Conservation (phyloP, 2,113 vertebrate species). For the Trematocara macrostoma region DNA sequence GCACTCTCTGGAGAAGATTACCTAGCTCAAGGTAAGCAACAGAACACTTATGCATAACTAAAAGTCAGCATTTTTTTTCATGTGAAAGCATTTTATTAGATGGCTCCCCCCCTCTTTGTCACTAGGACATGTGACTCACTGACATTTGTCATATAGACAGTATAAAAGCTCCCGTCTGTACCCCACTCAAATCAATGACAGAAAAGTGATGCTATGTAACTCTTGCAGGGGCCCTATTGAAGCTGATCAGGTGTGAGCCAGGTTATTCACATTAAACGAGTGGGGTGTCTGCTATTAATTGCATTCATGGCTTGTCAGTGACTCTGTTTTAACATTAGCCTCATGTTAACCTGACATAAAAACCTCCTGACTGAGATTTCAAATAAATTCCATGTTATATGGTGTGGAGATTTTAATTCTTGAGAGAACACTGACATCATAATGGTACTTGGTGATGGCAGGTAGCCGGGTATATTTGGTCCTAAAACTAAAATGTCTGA, state of each 20-base stretch:
- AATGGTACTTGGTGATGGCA: not conserved
- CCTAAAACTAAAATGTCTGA: not conserved
- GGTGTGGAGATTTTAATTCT: not conserved
- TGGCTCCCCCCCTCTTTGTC: rapidly evolving
- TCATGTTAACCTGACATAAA: not conserved
- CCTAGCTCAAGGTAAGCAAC: constrained; percentile 66
- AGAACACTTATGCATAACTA: not conserved
- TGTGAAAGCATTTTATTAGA: not conserved
- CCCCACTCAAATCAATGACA: not conserved
- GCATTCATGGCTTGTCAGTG: not conserved
- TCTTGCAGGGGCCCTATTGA: not conserved
- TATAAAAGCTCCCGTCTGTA: not conserved
- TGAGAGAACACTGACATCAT: not conserved
- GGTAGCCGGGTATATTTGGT: not conserved
- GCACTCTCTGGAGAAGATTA: constrained; percentile 75
- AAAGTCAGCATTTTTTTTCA: not conserved
- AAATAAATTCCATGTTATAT: not conserved
- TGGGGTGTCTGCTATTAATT: not conserved
- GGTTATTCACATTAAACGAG: not conserved
- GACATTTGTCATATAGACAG: not conserved
- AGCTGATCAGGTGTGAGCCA: not conserved
- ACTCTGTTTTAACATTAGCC: not conserved
- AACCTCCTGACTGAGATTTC: not conserved
- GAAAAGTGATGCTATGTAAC: not conserved
- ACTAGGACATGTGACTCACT: not conserved